These are phyloP conservation scores for Chrysolina americana DNA, from an alignment of 2,888 invertebrate species.

Conservation along the genomic window DNA sequence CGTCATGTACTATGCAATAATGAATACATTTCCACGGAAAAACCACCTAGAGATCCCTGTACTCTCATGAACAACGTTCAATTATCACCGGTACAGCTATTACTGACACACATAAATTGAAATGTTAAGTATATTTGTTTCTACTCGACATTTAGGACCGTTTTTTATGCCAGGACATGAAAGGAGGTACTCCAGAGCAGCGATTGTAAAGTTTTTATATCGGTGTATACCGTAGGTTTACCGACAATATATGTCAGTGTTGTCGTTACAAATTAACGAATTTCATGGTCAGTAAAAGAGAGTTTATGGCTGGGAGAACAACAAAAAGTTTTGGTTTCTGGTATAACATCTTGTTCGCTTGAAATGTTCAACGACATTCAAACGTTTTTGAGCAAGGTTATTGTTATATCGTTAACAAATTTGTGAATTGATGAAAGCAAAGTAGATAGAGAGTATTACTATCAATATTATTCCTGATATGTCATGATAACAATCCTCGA, in stretches of 20 bases:
- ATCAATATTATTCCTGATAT: too few species aligned
- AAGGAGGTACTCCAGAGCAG: background rate
- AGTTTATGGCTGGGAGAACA: constrained; percentile 23
- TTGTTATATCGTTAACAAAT: too few species aligned
- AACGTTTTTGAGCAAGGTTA: too few species aligned
- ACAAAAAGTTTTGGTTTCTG: constrained; percentile 9
- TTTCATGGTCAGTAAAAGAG: constrained; percentile 30
- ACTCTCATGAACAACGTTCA: background rate
- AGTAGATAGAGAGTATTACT: too few species aligned
- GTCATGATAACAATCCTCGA: too few species aligned
- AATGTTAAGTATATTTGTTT: constrained; percentile 13
- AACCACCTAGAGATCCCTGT: background rate
- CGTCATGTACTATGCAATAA: too few species aligned
- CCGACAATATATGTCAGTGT: constrained; percentile 8
- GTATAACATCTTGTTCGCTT: background rate
- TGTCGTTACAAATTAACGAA: constrained; percentile 13
- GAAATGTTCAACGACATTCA: too few species aligned
- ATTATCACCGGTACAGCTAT: too few species aligned
- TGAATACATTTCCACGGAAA: too few species aligned
- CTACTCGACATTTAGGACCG: constrained; percentile 9
- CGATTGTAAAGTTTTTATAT: constrained; percentile 2
- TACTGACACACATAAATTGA: constrained; percentile 12
- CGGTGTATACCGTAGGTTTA: constrained; percentile 5
- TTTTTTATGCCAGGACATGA: constrained; percentile 1
- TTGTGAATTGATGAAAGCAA: too few species aligned